Conservation (phyloP, 2,797 vertebrate species). For the Enteromius unitaeniatus region DNA sequence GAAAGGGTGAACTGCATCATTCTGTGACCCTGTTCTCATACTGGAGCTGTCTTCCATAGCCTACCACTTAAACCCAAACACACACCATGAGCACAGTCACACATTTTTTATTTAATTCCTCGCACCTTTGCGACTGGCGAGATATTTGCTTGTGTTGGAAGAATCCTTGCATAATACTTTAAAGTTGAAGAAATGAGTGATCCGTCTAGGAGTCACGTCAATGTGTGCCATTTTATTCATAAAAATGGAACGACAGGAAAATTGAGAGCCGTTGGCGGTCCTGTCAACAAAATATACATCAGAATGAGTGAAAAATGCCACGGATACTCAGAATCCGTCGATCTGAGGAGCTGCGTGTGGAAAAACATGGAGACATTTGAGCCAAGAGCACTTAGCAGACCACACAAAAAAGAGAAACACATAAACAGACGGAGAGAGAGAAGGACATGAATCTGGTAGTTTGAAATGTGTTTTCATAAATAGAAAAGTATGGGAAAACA, state of each 20-base stretch:
- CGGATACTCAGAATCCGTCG: slow-evolving; percentile 5
- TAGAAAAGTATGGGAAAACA: slow-evolving; percentile 19
- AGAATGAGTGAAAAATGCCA: background rate
- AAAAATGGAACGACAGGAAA: slow-evolving; percentile 7
- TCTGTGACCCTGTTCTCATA: slow-evolving; percentile 61
- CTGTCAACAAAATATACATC: slow-evolving; percentile 12
- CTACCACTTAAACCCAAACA: slow-evolving; percentile 20
- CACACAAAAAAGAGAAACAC: background rate
- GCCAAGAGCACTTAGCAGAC: slow-evolving; percentile 14
- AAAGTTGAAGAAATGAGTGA: slow-evolving; percentile 1
- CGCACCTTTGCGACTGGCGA: background rate
- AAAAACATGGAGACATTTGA: background rate
- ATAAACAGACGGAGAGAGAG: background rate
- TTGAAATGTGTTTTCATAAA: slow-evolving; percentile 13
- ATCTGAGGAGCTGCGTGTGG: background rate
- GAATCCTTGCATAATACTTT: background rate
- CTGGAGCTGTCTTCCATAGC: background rate
- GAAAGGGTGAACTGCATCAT: slow-evolving; percentile 60
- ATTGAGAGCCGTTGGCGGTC: background rate
- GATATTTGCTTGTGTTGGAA: background rate
- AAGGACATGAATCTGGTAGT: background rate
- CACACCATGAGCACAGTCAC: background rate
- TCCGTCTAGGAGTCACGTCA: background rate
- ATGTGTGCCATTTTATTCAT: background rate
- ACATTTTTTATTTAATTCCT: background rate